Conservation (phyloP, 2,113 vertebrate genomes). For the Cygnus atratus region DNA sequence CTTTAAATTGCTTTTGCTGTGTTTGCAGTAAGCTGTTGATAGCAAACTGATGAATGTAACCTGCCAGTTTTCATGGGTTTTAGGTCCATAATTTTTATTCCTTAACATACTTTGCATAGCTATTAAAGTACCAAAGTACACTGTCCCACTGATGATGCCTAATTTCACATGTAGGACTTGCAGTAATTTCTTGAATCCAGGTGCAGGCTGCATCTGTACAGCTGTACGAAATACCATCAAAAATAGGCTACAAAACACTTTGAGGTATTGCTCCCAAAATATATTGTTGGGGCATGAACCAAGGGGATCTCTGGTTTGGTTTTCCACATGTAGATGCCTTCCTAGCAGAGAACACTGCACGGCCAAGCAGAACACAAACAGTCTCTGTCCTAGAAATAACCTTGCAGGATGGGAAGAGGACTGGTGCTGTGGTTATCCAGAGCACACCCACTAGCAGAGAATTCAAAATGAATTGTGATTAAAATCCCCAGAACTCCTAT, state of each 20-base stretch:
- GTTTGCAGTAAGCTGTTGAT: not conserved
- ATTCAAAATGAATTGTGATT: not conserved
- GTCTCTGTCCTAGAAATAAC: not conserved
- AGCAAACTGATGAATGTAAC: not conserved
- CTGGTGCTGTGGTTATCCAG: not conserved
- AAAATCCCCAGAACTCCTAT: not conserved
- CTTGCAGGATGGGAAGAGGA: not conserved
- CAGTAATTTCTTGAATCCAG: not conserved
- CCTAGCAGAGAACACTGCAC: not conserved
- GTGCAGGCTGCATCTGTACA: not conserved
- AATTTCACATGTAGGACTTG: not conserved
- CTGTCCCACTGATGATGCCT: not conserved
- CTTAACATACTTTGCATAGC: not conserved
- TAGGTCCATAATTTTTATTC: not conserved
- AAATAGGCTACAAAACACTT: not conserved
- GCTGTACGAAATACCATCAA: not conserved
- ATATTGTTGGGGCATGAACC: not conserved
- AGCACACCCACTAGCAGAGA: not conserved
- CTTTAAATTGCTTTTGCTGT: not conserved
- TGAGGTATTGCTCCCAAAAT: not conserved
- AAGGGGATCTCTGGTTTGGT: not conserved
- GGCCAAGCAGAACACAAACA: not conserved
- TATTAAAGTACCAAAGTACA: not conserved
- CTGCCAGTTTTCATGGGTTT: not conserved
- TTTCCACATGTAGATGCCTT: not conserved